A percentile compares a stretch with the other conserved stretches of the same genome.
These are phyloP conservation scores for Drosophila melanosoma DNA, from an alignment of 2,888 invertebrate species.

Conservation along the genomic window DNA sequence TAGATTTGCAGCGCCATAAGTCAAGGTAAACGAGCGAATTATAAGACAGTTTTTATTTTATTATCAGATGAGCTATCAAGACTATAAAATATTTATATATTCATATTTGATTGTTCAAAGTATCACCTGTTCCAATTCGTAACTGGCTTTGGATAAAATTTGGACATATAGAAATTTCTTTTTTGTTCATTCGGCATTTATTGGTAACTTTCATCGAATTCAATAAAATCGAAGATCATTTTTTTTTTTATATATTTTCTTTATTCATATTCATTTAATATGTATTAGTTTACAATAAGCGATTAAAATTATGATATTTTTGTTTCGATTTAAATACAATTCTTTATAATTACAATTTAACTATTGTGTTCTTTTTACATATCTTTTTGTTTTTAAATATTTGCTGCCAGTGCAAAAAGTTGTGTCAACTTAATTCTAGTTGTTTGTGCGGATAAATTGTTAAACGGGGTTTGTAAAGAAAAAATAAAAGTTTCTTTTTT, in stretches of 20 bases:
- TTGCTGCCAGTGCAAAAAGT: slow-evolving; percentile 84
- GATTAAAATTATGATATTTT: slow-evolving; percentile 71
- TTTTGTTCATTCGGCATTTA: neutral
- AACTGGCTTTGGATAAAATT: slow-evolving; percentile 24
- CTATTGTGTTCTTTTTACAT: slow-evolving; percentile 83
- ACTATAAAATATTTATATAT: neutral
- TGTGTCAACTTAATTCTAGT: slow-evolving; percentile 58
- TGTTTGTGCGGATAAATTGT: slow-evolving; percentile 25
- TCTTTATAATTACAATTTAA: slow-evolving; percentile 82
- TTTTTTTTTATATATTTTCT: slow-evolving; percentile 53
- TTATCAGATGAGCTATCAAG: slow-evolving; percentile 6
- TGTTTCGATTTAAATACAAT: slow-evolving; percentile 71
- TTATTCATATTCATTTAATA: slow-evolving; percentile 77
- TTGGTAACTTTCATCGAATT: neutral
- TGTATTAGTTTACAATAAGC: slow-evolving; percentile 83
- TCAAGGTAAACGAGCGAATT: slow-evolving; percentile 26
- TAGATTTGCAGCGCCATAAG: slow-evolving; percentile 12
- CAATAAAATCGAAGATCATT: neutral
- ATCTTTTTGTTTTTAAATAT: slow-evolving; percentile 55
- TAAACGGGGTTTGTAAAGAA: slow-evolving; percentile 62
- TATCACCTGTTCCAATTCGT: slow-evolving; percentile 12
- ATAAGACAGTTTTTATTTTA: slow-evolving; percentile 10
- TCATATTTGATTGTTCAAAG: slow-evolving; percentile 5
- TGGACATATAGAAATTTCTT: neutral
- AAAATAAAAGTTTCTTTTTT: slow-evolving; percentile 71